Evolutionary conservation across 2,888 invertebrate genomes (phyloP).

Genomic region (Girardia tigrina): DNA sequence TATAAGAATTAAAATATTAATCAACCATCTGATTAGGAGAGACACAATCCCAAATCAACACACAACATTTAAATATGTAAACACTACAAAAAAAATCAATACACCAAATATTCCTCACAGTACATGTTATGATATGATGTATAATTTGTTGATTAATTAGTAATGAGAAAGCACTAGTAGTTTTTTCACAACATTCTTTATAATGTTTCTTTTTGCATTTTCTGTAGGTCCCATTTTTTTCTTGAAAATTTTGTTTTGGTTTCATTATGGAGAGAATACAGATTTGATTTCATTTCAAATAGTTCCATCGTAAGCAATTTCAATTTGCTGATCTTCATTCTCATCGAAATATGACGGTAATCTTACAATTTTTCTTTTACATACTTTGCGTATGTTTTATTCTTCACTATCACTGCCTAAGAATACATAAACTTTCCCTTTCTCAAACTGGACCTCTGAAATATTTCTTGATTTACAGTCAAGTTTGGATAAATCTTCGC

Average conservation of each 20-base stretch:
- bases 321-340: not conserved
- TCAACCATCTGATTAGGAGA: too few relatives aligned
- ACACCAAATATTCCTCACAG: too few relatives aligned
- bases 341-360: constrained; percentile 5
- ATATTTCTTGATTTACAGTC: constrained; percentile 15
- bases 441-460: constrained; percentile 20
- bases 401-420: constrained; percentile 15
- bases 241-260: constrained; percentile 11
- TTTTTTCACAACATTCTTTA: not conserved
- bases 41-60: too few relatives aligned
- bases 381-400: constrained; percentile 3
- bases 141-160: too few relatives aligned
- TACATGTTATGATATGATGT: too few relatives aligned
- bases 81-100: too few relatives aligned
- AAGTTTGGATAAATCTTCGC: not conserved
- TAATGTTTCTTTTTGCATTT: constrained; percentile 7
- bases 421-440: constrained; percentile 1
- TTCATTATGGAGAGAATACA: not conserved
- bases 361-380: not conserved
- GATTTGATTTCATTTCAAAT: not conserved
- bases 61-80: too few relatives aligned
- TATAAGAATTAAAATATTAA: too few relatives aligned
- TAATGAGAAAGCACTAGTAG: too few relatives aligned
- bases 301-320: constrained; percentile 1
- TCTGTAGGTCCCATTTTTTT: constrained; percentile 15